Evolutionary conservation across 1,140 invertebrate genomes (phyloP).

Genomic region (Adelges cooleyi): DNA sequence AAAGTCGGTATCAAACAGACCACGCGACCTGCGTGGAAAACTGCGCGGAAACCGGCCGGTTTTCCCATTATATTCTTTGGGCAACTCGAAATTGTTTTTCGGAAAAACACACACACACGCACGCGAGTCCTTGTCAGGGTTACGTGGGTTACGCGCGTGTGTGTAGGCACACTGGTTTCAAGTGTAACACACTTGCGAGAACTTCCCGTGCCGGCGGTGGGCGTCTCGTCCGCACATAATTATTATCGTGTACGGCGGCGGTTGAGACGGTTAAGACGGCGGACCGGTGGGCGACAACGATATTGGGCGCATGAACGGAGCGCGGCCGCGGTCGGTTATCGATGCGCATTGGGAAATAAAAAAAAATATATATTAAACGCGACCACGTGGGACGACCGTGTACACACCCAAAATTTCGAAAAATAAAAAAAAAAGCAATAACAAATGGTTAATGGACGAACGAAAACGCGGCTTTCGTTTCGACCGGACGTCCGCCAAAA

Average conservation of each 20-base stretch:
- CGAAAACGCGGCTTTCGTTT: too few relatives aligned
- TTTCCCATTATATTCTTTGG: neutral
- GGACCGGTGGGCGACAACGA: constrained; percentile 5
- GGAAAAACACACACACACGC: neutral
- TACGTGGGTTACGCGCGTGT: constrained; percentile 17
- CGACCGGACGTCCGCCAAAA: too few relatives aligned
- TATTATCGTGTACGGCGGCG: neutral
- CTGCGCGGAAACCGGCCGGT: neutral
- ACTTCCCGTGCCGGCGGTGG: neutral
- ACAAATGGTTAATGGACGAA: too few relatives aligned
- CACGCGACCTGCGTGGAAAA: too few relatives aligned
- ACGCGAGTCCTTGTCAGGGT: neutral
- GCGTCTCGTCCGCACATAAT: constrained; percentile 7
- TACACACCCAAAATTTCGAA: constrained; percentile 9
- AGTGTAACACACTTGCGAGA: constrained; percentile 11
- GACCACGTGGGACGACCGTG: neutral
- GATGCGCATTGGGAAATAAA: constrained; percentile 15
- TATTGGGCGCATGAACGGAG: constrained; percentile 13
- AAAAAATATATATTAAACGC: neutral
- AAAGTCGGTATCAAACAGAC: too few relatives aligned
- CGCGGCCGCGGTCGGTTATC: neutral
- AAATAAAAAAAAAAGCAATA: neutral
- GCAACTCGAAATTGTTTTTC: too few relatives aligned
- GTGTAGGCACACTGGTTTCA: constrained; percentile 25
- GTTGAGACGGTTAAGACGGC: neutral